phyloP scores from a whole-genome alignment of 2,113 vertebrate genomes.

The Trematomus loennbergii region DNA sequence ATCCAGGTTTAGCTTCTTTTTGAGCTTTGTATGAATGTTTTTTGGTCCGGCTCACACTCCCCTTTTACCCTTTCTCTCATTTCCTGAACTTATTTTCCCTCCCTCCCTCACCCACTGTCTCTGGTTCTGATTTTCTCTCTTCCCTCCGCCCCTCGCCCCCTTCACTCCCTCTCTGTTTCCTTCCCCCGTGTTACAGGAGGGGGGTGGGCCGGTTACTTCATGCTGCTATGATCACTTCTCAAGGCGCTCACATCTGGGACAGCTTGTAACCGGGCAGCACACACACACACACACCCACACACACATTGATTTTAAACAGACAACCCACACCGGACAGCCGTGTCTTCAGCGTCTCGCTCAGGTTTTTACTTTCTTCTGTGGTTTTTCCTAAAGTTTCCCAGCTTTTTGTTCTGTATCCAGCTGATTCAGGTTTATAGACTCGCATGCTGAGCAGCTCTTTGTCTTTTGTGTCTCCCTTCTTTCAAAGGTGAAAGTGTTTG shows the following conservation, averaged over 20 bases:
- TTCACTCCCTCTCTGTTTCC: conserved; percentile 42
- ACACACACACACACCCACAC: conserved; percentile 21
- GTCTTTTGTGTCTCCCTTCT: conserved; percentile 36
- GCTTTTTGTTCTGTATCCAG: conserved; percentile 14
- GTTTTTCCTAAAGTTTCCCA: background rate
- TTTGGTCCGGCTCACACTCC: conserved; percentile 4
- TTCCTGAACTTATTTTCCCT: conserved; percentile 70
- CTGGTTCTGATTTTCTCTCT: conserved; percentile 68
- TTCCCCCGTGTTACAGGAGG: conserved; percentile 45
- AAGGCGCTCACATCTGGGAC: conserved; percentile 80
- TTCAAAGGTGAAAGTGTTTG: background rate
- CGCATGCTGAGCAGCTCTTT: conserved; percentile 48
- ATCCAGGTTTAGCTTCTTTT: conserved; percentile 10
- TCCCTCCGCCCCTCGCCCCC: conserved; percentile 31
- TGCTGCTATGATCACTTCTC: conserved; percentile 71
- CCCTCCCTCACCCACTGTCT: conserved; percentile 52
- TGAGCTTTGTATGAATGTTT: background rate
- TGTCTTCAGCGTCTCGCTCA: conserved; percentile 57
- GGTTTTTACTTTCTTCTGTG: conserved; percentile 58
- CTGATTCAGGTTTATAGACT: conserved; percentile 14
- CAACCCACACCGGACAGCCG: conserved; percentile 54
- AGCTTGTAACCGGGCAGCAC: conserved; percentile 59
- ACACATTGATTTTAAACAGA: background rate
- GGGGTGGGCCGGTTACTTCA: conserved; percentile 66
- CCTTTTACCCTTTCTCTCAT: conserved; percentile 50